phyloP scores from a whole-genome alignment of 1,140 invertebrate genomes.

The Caenorhabditis remanei region DNA sequence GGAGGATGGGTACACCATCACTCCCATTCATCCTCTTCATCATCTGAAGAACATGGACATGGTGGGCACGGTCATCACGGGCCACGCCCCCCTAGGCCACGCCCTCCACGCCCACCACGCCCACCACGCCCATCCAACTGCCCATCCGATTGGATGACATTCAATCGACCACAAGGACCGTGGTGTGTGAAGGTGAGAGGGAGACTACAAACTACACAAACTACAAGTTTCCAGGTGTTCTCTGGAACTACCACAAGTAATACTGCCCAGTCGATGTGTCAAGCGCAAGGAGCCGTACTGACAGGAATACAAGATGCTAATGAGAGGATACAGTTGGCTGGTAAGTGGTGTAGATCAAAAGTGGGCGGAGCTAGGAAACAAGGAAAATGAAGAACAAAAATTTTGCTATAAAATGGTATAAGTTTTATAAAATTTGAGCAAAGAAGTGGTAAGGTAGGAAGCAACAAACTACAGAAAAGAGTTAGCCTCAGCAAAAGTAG shows the following conservation, averaged over 20 bases:
- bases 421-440: too few species aligned
- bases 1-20: too few species aligned
- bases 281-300: not conserved
- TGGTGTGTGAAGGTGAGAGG: slow-evolving; percentile 19
- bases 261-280: not conserved
- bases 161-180: not conserved
- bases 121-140: not conserved
- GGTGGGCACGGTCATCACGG: not conserved
- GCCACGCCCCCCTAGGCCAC: not conserved
- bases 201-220: not conserved
- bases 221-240: not conserved
- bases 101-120: too few species aligned
- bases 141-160: not conserved
- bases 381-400: too few species aligned
- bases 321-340: not conserved
- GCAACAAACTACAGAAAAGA: too few species aligned
- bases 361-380: too few species aligned
- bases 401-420: too few species aligned
- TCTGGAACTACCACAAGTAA: too few species aligned
- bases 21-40: not conserved
- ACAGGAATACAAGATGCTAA: not conserved
- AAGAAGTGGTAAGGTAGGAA: too few species aligned
- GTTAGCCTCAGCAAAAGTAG: too few species aligned
- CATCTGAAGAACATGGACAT: not conserved
- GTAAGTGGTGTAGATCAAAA: not conserved